Base-by-base conservation (phyloP, 2,113 vertebrate species). In the Felis chaus region DNA sequence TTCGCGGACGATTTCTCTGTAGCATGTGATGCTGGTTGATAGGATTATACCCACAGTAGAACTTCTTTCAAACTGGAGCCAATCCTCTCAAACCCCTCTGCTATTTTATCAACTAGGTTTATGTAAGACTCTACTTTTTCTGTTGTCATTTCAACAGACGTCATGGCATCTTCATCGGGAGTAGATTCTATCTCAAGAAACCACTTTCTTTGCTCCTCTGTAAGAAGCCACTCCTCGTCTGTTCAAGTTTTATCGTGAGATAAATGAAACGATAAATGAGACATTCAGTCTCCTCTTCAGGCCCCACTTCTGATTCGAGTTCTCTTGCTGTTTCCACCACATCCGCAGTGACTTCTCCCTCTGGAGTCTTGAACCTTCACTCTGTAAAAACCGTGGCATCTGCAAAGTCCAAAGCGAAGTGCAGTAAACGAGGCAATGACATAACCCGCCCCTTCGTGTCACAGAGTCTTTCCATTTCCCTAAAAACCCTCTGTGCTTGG, bases 1-100 rank as follows among this genome's bases (percentile, higher is more conserved):
- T 31, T 76, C 41, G 2, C 4, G 27, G 48, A 13, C 27, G 25
- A 31, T 29, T 31, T 76, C 41, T 76, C 27, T 8, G 14, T 4
- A 7, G 74, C 41, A 9, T 2, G 7, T 0, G 74, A 48, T 8
- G 1, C 14, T 10, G 41, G 2, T 31, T 31, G 74, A 48, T 31
- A 18, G 25, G 41, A 76, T 76, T 29, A 16, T 9, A 18, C 14
- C 41, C 74, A 29, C 41, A 18, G 41, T 3, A 29, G 74, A 76
- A 2, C 41, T 29, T 9, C 73, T 48, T 76, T 76, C 41, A 29
- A 76, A 27, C 9, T 16, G 41, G 74, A 18, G 14, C 27, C 74
- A 18, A 31, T 48, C 41, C 27, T 76, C 25, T 76, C 74, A 31
- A 45, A 48, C 27, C 4, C 41, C 4, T 4, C 2, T 1, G 7